Evolutionary conservation across 1,140 invertebrate genomes (phyloP).

Genomic region (Sogatella furcifera): DNA sequence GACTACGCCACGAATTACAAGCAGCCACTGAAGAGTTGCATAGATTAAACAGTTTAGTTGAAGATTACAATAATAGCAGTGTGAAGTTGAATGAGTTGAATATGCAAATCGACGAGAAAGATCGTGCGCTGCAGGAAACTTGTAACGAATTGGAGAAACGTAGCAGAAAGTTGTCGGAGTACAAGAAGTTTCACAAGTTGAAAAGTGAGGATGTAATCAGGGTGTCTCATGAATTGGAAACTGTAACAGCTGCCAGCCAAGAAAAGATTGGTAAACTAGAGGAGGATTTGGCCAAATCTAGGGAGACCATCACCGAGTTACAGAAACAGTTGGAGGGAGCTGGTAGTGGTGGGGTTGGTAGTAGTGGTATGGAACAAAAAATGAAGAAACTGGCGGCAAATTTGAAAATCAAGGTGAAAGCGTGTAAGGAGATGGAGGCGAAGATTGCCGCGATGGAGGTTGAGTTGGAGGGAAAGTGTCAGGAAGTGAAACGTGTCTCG

Average conservation of each 20-base stretch:
- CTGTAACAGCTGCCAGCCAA: slow-evolving; percentile 24
- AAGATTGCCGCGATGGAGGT: slow-evolving; percentile 27
- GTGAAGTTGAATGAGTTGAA: slow-evolving; percentile 12
- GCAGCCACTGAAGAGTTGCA: slow-evolving; percentile 11
- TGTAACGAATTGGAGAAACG: background rate
- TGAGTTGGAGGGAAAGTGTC: slow-evolving; percentile 30
- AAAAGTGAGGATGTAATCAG: slow-evolving; percentile 12
- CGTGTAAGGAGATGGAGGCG: slow-evolving; percentile 51
- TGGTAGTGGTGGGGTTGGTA: background rate
- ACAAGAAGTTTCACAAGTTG: slow-evolving; percentile 12
- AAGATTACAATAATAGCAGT: slow-evolving; percentile 4
- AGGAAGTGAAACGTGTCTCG: background rate
- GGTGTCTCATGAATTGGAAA: slow-evolving; percentile 18
- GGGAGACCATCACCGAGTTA: background rate
- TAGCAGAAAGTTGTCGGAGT: slow-evolving; percentile 12
- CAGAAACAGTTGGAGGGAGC: background rate
- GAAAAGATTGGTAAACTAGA: slow-evolving; percentile 27
- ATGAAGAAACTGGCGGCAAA: slow-evolving; percentile 63
- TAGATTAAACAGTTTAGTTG: background rate
- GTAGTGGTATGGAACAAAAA: slow-evolving; percentile 40
- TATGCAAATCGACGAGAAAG: slow-evolving; percentile 7
- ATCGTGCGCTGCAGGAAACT: slow-evolving; percentile 11
- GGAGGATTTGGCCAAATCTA: slow-evolving; percentile 22
- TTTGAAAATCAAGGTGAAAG: slow-evolving; percentile 54
- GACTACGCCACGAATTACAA: slow-evolving; percentile 7